Conservation (phyloP, 2,113 vertebrate species). For the Phrynosoma platyrhinos region DNA sequence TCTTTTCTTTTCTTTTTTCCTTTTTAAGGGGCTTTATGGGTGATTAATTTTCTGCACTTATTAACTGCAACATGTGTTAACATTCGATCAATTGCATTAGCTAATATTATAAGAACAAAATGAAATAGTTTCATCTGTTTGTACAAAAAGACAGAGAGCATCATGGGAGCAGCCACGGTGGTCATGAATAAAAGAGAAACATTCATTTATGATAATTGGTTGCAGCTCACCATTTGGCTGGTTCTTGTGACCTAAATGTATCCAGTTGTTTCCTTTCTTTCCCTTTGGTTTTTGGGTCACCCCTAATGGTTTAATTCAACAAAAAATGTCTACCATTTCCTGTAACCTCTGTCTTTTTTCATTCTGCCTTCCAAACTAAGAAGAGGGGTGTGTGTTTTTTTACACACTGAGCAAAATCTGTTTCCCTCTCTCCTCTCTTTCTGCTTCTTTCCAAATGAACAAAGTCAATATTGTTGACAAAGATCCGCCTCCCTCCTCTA, state of each 20-base stretch:
- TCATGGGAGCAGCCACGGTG: conserved; percentile 88
- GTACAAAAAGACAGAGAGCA: conserved; percentile 87
- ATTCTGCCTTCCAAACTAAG: conserved; percentile 85
- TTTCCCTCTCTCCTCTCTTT: conserved; percentile 13
- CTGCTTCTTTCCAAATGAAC: conserved; percentile 83
- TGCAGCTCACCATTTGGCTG: conserved; percentile 90
- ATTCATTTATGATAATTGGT: conserved; percentile 91
- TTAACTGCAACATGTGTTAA: conserved; percentile 83
- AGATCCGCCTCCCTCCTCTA: conserved; percentile 75
- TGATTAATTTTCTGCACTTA: conserved; percentile 79
- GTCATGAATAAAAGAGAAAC: conserved; percentile 89
- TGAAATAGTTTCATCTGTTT: conserved; percentile 87
- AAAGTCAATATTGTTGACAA: conserved; percentile 88
- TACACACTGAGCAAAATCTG: conserved; percentile 76
- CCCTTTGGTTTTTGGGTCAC: conserved; percentile 87
- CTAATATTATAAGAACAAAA: conserved; percentile 86
- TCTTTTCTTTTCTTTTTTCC: conserved; percentile 67
- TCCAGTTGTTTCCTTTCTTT: conserved; percentile 90
- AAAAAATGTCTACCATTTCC: conserved; percentile 97
- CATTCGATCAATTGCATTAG: conserved; percentile 86
- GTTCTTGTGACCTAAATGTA: conserved; percentile 89
- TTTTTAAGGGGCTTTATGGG: conserved; percentile 59
- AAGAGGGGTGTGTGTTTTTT: conserved; percentile 76
- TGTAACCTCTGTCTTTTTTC: conserved; percentile 95
- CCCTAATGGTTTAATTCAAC: conserved; percentile 98